phyloP scores from a whole-genome alignment of 2,888 invertebrate species.

The Catocala nupta region DNA sequence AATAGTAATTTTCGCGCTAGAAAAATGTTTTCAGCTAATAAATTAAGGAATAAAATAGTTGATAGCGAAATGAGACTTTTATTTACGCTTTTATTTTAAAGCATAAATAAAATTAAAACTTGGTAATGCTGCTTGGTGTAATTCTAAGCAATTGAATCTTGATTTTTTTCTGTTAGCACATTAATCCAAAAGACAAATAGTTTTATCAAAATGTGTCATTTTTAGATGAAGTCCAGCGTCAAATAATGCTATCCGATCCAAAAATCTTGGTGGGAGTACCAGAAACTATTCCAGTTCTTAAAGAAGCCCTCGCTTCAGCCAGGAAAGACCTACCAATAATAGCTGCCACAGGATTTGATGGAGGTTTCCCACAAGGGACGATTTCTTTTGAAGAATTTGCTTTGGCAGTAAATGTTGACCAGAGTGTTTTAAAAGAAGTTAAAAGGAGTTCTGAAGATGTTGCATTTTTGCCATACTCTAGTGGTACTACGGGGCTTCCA shows the following conservation, averaged over 20 bases:
- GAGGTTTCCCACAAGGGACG: conserved; percentile 78
- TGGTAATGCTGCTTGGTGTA: too few relatives aligned
- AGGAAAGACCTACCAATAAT: conserved; percentile 84
- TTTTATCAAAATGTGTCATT: conserved; percentile 24
- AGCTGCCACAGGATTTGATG: conserved; percentile 54
- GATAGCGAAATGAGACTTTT: too few relatives aligned
- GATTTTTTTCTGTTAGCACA: too few relatives aligned
- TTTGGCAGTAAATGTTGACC: conserved; percentile 79
- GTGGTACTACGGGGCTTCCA: conserved; percentile 94
- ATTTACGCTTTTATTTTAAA: too few relatives aligned
- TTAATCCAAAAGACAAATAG: too few relatives aligned
- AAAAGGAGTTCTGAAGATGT: conserved; percentile 83
- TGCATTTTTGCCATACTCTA: conserved; percentile 92
- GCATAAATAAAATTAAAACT: too few relatives aligned
- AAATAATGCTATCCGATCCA: conserved; percentile 87
- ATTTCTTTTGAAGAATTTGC: conserved; percentile 88
- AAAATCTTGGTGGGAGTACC: conserved; percentile 88
- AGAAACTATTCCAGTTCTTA: conserved; percentile 79
- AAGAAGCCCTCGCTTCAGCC: conserved; percentile 76
- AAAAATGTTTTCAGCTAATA: too few relatives aligned
- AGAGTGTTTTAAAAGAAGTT: conserved; percentile 76
- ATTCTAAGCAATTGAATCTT: too few relatives aligned
- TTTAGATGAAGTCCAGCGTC: conserved; percentile 91
- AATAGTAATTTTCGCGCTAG: too few relatives aligned
- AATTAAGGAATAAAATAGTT: too few relatives aligned